Base-by-base conservation (phyloP, 1,140 invertebrate genomes). In the Penaeus vannamei region DNA sequence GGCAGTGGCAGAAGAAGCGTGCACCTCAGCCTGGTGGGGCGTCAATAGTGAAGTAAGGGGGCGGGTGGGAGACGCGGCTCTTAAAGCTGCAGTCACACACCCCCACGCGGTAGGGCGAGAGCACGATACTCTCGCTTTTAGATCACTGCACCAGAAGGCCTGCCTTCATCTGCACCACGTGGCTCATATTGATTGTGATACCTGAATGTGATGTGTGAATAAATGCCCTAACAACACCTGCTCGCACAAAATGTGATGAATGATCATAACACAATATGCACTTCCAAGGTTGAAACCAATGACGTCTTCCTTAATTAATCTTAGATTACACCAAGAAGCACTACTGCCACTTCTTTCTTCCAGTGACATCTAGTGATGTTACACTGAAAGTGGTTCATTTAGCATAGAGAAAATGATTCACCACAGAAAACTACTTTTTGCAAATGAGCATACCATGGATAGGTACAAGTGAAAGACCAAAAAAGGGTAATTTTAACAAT, bases 201-300 rank as follows among this genome's bases (percentile, higher is more conserved):
- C 87, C 87, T 89, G 82, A 89, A 89, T 89, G 87, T 89, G 87
- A 89, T 89, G 87, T 84, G 87, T 89, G 87, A 89, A 84, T 89
- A 89, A 89, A 84, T 89, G 72, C 87, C 85, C 85, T 66, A 87
- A 87, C 66, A 87, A 87, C 85, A 87, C 85, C 85, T 87, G 79
- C 85, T 87, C 85, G 85, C 85, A 87, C 85, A 82, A 42, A 61
- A 87, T 69, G 85, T 64, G 76, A 42, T 81, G 77, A 66, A 64
- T 66, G 85, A 87, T 81, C 64, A 83, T 66, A 60, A n/a, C 80
- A 88, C 66, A 84, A 29, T 32, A 87, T 87, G 85, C 85, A 87
- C 85, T 42, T 60, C 46, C 36, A 80, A 87, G 80, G 85, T 29
- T 87, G 85, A 64, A 82, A 82, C 85, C 62, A 77, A 69, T 53